Conservation (phyloP, 2,797 vertebrate species). For the Oophaga sylvatica region DNA sequence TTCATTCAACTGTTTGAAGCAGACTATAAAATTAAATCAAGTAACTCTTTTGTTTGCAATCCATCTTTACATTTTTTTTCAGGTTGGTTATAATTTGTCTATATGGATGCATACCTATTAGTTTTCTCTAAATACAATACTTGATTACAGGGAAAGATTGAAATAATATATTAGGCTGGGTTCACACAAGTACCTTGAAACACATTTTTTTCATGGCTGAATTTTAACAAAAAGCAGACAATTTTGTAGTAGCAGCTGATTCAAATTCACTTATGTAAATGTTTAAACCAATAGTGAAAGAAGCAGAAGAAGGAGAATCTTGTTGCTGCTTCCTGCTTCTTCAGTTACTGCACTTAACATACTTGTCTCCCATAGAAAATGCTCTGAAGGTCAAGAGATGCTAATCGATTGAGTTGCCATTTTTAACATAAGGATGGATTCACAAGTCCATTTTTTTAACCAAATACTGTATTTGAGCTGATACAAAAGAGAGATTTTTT, state of each 20-base stretch:
- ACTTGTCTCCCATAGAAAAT: too few species aligned
- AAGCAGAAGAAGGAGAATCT: too few species aligned
- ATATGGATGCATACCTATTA: neutral
- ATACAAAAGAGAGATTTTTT: too few species aligned
- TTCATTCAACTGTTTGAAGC: conserved; percentile 62
- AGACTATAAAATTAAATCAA: conserved; percentile 67
- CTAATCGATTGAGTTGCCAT: too few species aligned
- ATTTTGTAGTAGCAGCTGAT: neutral
- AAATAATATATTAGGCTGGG: neutral
- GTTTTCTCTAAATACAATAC: neutral
- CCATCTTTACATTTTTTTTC: conserved; percentile 58
- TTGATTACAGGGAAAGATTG: neutral
- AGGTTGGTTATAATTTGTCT: conserved; percentile 17
- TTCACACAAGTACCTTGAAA: neutral
- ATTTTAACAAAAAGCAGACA: neutral
- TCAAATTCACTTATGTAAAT: too few species aligned
- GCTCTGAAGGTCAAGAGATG: too few species aligned
- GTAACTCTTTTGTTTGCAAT: conserved; percentile 61
- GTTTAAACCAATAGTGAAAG: too few species aligned
- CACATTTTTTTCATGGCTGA: neutral
- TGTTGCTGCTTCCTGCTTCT: too few species aligned
- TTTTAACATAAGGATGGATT: too few species aligned
- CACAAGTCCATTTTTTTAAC: too few species aligned
- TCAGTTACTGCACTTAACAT: too few species aligned
- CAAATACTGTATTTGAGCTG: too few species aligned